Evolutionary conservation across 2,113 vertebrate genomes (phyloP).

Genomic region (Acrocephalus kingi): DNA sequence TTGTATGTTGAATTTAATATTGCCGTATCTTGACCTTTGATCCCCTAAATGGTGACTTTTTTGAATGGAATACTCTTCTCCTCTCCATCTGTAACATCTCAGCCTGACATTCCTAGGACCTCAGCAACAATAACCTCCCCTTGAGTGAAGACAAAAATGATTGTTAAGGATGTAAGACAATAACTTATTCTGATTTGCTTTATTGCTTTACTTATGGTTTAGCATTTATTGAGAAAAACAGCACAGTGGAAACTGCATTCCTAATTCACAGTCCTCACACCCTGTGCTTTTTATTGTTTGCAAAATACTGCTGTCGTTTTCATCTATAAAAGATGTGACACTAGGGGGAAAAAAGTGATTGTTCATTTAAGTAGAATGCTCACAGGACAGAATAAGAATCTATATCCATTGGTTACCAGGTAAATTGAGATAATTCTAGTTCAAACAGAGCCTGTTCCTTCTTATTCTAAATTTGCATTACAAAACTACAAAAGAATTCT

Average conservation of each 20-base stretch:
- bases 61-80: background rate
- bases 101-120: background rate
- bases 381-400: background rate
- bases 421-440: slow-evolving; percentile 18
- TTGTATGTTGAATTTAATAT: background rate
- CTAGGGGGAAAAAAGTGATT: background rate
- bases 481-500: slow-evolving; percentile 22
- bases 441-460: slow-evolving; percentile 36
- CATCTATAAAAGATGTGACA: background rate
- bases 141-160: background rate
- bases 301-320: background rate
- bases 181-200: background rate
- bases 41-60: background rate
- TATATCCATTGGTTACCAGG: background rate
- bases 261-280: background rate
- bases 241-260: background rate
- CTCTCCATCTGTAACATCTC: background rate
- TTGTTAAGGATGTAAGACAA: background rate
- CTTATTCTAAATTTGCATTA: slow-evolving; percentile 41
- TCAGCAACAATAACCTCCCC: background rate
- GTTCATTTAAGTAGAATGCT: slow-evolving; percentile 24
- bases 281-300: background rate
- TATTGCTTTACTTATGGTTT: background rate
- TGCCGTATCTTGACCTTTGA: background rate
- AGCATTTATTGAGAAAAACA: background rate